Base-by-base conservation (phyloP, 2,797 vertebrate species). In the Cossypha caffra region DNA sequence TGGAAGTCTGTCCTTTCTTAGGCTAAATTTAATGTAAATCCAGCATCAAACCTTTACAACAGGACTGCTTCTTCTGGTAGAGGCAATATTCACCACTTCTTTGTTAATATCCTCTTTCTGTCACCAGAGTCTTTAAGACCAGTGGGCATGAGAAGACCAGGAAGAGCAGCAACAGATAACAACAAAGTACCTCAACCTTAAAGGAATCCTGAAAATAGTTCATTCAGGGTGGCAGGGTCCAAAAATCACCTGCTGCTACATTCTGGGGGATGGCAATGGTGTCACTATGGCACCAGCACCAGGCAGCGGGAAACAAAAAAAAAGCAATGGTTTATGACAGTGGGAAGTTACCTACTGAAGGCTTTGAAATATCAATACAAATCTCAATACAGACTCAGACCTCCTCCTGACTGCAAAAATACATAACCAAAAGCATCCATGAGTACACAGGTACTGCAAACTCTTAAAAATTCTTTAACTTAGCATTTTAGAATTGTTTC, bases 281-380 rank as follows among this genome's bases (percentile, higher is more conserved):
- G 19, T 13, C 76, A 31, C 52, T 42, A 59, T 1, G 1, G 21
- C 42, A 86, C 5, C 4, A 12, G 42, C 9, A 79, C 37, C 47
- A 57, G 21, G 25, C 3, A 5, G 28, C 1, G 1, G 9, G 11
- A 52, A 71, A 77, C 5, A 51, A 63, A 14, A 67, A 7, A 13
- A 31, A 72, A 31, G 0, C 74, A 78, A 35, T 5, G 0, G 19
- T 10, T 82, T 74, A 10, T 25, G 35, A 84, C 38, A 84, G 16
- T 10, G 28, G 8, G 29, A 64, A 76, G 15, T 74, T 33, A 21
- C 1, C 1, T 19, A 52, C 0, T 63, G 55, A 2, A 50, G 17
- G 6, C 38, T 52, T 72, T 50, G 48, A 57, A 94, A 55, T 69
- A 21, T 37, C 58, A 68, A 43, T 9, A 40, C 7, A 75, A 59